Conservation (phyloP, 1,140 invertebrate genomes). For the Ericerus pela region DNA sequence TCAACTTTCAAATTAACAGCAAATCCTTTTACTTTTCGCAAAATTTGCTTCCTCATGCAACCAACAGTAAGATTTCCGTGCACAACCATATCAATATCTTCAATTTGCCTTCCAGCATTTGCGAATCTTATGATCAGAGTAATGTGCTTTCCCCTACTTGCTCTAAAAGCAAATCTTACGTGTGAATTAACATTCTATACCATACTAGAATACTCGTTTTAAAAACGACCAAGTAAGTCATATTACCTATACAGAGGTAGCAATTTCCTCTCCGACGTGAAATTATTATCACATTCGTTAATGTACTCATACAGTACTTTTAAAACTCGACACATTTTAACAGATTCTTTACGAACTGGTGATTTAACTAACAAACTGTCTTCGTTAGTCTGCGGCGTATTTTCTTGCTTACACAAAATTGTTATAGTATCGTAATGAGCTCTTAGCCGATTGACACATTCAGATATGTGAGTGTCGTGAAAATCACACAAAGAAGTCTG, state of each 20-base stretch:
- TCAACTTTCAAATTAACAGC: constrained; percentile 67
- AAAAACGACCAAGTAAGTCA: background rate
- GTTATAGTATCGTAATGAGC: constrained; percentile 61
- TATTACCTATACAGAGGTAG: constrained; percentile 65
- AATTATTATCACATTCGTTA: constrained; percentile 85
- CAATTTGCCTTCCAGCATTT: constrained; percentile 65
- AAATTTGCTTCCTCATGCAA: constrained; percentile 57
- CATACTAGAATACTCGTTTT: constrained; percentile 9
- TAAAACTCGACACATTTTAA: constrained; percentile 82
- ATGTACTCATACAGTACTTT: constrained; percentile 92
- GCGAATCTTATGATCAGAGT: constrained; percentile 75
- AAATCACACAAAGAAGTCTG: constrained; percentile 59
- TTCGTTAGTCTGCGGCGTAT: background rate
- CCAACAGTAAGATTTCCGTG: constrained; percentile 88
- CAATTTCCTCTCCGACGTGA: constrained; percentile 74
- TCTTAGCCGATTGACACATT: constrained; percentile 74
- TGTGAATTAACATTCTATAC: constrained; percentile 9
- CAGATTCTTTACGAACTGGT: constrained; percentile 43
- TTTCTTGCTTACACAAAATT: constrained; percentile 31
- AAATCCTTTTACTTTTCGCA: constrained; percentile 52
- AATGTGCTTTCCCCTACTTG: constrained; percentile 79
- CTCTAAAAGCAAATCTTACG: constrained; percentile 35
- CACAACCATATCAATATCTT: constrained; percentile 83
- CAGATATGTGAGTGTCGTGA: constrained; percentile 79
- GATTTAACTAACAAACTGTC: background rate